Evolutionary conservation across 2,113 vertebrate species (phyloP), one percentile per base, ranked within the genome.

Genomic region (Drymodes brunneopygia): DNA sequence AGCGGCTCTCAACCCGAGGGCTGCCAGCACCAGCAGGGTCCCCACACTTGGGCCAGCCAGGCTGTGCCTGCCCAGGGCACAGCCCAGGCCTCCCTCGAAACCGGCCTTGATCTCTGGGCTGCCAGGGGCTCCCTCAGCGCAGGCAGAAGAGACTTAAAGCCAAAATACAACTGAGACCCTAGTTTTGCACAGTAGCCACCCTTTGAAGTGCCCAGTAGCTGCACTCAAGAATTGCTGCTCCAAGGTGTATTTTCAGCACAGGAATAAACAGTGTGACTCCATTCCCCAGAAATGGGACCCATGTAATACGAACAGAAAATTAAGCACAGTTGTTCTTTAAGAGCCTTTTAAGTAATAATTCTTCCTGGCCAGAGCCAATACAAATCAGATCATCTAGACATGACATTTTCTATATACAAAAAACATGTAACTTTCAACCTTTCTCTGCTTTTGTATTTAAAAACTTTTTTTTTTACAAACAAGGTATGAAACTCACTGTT

Each of bases 401-500:
- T 91, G 94, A 98, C 97, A 97, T 95, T 97, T 97, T 97, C 98
- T 98, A 98, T 98, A 95, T 98, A 98, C 98, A 98, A 98, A 98
- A 98, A 97, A 98, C 97, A 98, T 82, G 97, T 98, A 98, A 98
- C 97, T 98, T 98, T 98, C 97, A 97, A 98, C 94, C 97, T 97
- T 97, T 98, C 97, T 98, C 95, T 94, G 95, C 94, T 96, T 98
- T 98, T 97, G 97, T 97, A 97, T 95, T 96, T 96, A 97, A 97
- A 95, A 96, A 94, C 97, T 97, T 98, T 98, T 97, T 98, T 97
- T 97, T 98, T 98, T 98, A 98, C 98, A 98, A 99, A 99, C 98
- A 98, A 98, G 96, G 96, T 98, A 98, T 98, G 98, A 99, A 98
- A 99, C 97, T 97, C 97, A 98, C 97, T 96, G 96, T 98, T 98